These are phyloP conservation scores for Drosophila teissieri DNA, from an alignment of 1,140 invertebrate species.

Conservation along the genomic window DNA sequence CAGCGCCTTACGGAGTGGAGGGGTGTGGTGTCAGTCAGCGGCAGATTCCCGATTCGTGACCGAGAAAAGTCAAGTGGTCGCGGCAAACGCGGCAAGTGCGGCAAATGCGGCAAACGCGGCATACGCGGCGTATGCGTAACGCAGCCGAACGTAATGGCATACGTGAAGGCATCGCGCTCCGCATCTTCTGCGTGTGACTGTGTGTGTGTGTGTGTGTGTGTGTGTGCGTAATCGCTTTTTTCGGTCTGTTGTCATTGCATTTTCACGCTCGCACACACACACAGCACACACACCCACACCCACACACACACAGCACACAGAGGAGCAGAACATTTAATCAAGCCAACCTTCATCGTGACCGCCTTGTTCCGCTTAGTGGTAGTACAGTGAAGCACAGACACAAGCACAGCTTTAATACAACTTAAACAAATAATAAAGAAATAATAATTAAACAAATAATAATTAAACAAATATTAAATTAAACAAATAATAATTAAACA, in stretches of 20 bases:
- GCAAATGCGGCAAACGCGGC: conserved; percentile 34
- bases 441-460: too few relatives aligned
- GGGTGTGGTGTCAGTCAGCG: background rate
- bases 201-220: conserved; percentile 18
- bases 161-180: conserved; percentile 50
- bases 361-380: conserved; percentile 24
- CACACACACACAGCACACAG: background rate
- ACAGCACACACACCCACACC: background rate
- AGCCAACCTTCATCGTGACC: conserved; percentile 31
- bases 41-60: conserved; percentile 20
- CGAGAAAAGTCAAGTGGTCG: conserved; percentile 66
- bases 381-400: conserved; percentile 8
- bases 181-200: conserved; percentile 1
- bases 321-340: conserved; percentile 67
- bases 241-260: conserved; percentile 70
- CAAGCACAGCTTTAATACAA: background rate
- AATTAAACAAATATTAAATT: too few relatives aligned
- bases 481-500: too few relatives aligned
- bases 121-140: conserved; percentile 57
- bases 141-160: conserved; percentile 53
- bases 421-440: background rate
- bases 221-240: conserved; percentile 55
- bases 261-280: conserved; percentile 45
- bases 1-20: background rate
- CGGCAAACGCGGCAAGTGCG: conserved; percentile 27